These are phyloP conservation scores for Sorex fumeus DNA, from an alignment of 2,113 vertebrate genomes.

Conservation along the genomic window DNA sequence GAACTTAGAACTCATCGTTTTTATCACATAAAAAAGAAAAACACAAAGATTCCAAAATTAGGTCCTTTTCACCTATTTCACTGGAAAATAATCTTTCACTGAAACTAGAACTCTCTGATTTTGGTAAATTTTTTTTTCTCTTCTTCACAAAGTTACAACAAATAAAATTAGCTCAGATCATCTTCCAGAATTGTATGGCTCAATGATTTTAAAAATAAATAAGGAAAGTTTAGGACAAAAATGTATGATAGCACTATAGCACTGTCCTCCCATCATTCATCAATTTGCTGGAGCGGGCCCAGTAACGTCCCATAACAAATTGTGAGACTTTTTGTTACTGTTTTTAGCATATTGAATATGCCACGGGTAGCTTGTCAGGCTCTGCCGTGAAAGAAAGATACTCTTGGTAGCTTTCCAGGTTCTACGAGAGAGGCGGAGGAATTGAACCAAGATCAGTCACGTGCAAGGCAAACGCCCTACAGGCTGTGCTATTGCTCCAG, in stretches of 20 bases:
- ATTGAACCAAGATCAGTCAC: no score
- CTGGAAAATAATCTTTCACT: constrained; percentile 13
- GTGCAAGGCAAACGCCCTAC: no score
- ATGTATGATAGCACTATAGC: no score
- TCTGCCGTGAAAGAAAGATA: no score
- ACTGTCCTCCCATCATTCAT: no score
- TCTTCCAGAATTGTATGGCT: constrained; percentile 30
- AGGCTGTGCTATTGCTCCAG: neutral
- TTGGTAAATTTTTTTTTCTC: constrained; percentile 41
- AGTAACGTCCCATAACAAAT: no score
- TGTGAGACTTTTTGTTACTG: no score
- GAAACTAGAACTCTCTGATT: constrained; percentile 55
- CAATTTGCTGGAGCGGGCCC: neutral
- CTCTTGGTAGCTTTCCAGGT: no score
- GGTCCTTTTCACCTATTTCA: neutral
- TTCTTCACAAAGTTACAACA: constrained; percentile 55
- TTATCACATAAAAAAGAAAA: neutral
- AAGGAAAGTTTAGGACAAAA: constrained; percentile 50
- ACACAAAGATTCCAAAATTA: constrained; percentile 34
- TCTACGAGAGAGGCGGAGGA: no score
- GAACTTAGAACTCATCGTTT: constrained; percentile 9
- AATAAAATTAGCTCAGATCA: constrained; percentile 63
- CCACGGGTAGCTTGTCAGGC: no score
- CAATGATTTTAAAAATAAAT: constrained; percentile 70
- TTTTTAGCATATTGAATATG: no score